These are phyloP conservation scores for Sanderia malayensis DNA, from an alignment of 30 jellyfish, hydroid and myxozoan genomes.

Conservation along the genomic window DNA sequence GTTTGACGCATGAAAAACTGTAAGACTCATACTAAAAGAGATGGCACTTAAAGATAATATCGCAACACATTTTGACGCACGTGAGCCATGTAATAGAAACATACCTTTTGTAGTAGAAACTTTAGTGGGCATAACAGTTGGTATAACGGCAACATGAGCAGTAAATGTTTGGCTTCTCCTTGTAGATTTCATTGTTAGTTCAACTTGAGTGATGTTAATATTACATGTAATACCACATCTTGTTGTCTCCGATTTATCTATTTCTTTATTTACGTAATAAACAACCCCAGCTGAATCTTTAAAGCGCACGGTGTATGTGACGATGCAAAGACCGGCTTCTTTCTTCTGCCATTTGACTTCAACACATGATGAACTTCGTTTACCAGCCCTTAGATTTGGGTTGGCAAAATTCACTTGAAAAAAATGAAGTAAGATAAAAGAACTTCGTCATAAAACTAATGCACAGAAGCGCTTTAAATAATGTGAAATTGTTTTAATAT, in stretches of 20 bases:
- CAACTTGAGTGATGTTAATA: background rate
- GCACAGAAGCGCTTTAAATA: no score
- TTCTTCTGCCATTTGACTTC: background rate
- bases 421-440: no score
- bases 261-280: background rate
- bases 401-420: background rate
- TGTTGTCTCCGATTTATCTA: background rate
- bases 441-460: no score
- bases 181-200: background rate
- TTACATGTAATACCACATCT: background rate
- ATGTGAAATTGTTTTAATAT: no score
- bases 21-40: no score
- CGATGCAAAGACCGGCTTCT: background rate
- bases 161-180: background rate
- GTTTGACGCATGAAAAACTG: no score
- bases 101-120: no score
- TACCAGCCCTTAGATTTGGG: conserved; percentile 1
- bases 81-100: no score
- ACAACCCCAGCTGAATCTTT: background rate
- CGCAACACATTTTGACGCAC: no score
- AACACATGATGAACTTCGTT: background rate
- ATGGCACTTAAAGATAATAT: no score
- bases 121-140: background rate
- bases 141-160: background rate
- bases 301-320: background rate